phyloP scores from a whole-genome alignment of 2,888 invertebrate species.

The Horisme vitalbata region DNA sequence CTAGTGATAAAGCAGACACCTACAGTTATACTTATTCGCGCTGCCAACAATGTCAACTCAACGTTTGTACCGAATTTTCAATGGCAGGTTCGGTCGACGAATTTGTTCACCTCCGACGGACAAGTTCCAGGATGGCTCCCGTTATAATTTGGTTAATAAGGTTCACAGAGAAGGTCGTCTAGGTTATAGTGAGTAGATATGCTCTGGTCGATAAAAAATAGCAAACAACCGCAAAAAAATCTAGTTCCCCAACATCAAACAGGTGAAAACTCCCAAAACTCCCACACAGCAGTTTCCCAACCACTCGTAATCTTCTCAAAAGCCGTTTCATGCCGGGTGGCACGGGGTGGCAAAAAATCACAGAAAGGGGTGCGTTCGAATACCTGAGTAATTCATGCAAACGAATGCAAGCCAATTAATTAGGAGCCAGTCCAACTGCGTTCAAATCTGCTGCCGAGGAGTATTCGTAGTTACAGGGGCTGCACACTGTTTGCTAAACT shows the following conservation, averaged over 20 bases:
- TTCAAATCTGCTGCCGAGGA: constrained; percentile 65
- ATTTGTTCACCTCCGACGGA: too few relatives aligned
- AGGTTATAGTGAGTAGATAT: too few relatives aligned
- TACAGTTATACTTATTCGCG: too few relatives aligned
- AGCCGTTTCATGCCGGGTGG: constrained; percentile 15
- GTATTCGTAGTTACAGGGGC: constrained; percentile 39
- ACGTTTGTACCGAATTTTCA: too few relatives aligned
- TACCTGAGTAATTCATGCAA: constrained; percentile 80
- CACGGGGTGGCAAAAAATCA: constrained; percentile 38
- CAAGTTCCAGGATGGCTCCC: too few relatives aligned
- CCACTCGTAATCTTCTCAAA: constrained; percentile 29
- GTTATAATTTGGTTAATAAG: too few relatives aligned
- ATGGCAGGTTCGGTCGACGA: too few relatives aligned
- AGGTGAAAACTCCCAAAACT: constrained; percentile 15
- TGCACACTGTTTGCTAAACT: constrained; percentile 28
- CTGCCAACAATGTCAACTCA: too few relatives aligned
- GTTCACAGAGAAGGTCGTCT: too few relatives aligned
- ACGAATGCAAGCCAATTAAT: constrained; percentile 82
- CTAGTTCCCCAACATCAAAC: constrained; percentile 6
- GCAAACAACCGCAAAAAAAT: too few relatives aligned
- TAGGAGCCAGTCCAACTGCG: constrained; percentile 67
- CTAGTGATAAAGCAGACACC: too few relatives aligned
- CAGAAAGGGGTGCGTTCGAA: constrained; percentile 44
- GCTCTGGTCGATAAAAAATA: too few relatives aligned
- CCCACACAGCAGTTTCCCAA: constrained; percentile 15